A percentile compares a stretch with the other conserved stretches of the same genome.
phyloP scores from a whole-genome alignment of 2,113 vertebrate species.

The Martes martes region DNA sequence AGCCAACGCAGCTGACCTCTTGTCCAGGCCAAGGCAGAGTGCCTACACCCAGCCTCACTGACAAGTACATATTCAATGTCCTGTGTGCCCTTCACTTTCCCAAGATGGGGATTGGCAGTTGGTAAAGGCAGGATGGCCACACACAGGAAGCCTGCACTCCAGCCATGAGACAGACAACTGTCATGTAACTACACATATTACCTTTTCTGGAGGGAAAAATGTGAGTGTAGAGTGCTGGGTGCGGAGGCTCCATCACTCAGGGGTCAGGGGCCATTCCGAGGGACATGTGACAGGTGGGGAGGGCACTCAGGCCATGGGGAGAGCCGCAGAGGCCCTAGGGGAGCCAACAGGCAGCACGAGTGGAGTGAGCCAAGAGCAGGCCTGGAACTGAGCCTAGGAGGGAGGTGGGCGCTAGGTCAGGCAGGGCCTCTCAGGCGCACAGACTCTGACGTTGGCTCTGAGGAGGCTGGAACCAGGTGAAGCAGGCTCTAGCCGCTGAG shows the following conservation, averaged over 20 bases:
- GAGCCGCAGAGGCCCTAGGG: neutral
- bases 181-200: neutral
- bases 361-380: neutral
- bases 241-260: neutral
- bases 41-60: neutral
- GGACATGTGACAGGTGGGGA: neutral
- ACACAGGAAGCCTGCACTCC: neutral
- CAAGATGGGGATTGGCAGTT: neutral
- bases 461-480: neutral
- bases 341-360: neutral
- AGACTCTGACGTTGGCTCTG: neutral
- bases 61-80: neutral
- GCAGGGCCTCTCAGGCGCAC: neutral
- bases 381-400: neutral
- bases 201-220: neutral
- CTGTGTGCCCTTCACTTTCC: neutral
- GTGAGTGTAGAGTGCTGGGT: neutral
- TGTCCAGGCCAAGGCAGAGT: neutral
- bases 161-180: neutral
- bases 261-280: no score
- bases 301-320: neutral
- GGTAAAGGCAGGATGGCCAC: neutral
- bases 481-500: no score
- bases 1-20: neutral
- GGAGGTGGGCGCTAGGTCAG: rapidly evolving